Evolutionary conservation across 1,140 invertebrate genomes (phyloP).

Genomic region (Pseudoatta argentina): DNA sequence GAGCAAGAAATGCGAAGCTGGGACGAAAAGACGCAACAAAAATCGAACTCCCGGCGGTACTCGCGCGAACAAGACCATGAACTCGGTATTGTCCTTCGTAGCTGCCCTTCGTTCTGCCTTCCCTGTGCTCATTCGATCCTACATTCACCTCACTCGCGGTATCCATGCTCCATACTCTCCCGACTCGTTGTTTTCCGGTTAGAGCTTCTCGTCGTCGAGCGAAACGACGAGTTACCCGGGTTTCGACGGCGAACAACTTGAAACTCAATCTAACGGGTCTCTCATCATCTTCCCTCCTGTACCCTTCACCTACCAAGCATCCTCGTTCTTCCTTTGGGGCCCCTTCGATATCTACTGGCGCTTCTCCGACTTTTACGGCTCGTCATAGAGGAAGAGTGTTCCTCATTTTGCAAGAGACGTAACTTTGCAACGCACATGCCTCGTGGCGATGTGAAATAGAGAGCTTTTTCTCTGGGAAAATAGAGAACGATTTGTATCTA

Average conservation of each 20-base stretch:
- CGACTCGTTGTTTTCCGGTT: conserved; percentile 72
- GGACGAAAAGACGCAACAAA: conserved; percentile 51
- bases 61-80: conserved; percentile 71
- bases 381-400: conserved; percentile 27
- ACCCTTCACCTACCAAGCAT: background rate
- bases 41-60: conserved; percentile 67
- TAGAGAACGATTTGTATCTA: conserved; percentile 1
- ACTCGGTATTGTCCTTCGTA: conserved; percentile 72
- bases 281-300: conserved; percentile 39
- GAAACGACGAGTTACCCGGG: conserved; percentile 54
- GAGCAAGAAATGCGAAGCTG: conserved; percentile 20
- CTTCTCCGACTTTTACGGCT: conserved; percentile 47
- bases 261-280: conserved; percentile 79
- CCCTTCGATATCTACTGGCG: background rate
- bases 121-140: conserved; percentile 8
- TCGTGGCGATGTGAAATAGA: conserved; percentile 41
- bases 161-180: conserved; percentile 53
- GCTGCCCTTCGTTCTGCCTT: conserved; percentile 28
- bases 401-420: conserved; percentile 31
- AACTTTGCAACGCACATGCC: conserved; percentile 39
- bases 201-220: conserved; percentile 42
- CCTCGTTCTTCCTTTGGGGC: conserved; percentile 25
- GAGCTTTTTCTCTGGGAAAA: background rate
- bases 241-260: conserved; percentile 80
- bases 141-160: conserved; percentile 14